These are phyloP conservation scores for Pecten maximus DNA, from an alignment of 2,888 invertebrate genomes.

Conservation along the genomic window DNA sequence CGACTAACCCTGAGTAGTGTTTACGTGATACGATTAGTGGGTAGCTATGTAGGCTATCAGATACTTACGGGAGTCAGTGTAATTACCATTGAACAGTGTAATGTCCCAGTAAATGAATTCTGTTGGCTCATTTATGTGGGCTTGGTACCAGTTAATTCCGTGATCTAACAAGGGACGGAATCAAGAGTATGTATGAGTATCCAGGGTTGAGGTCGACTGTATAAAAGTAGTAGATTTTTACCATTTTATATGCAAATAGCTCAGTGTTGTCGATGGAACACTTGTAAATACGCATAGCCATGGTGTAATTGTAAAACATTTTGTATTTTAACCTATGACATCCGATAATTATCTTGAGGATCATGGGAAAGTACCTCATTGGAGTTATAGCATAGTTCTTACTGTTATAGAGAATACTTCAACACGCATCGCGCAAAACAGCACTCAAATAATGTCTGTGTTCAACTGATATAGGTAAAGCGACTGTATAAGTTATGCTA, in stretches of 20 bases:
- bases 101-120: too few species aligned
- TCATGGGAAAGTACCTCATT: not conserved
- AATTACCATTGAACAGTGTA: too few species aligned
- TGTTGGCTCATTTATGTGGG: too few species aligned
- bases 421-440: not conserved
- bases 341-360: not conserved
- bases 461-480: not conserved
- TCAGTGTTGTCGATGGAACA: not conserved
- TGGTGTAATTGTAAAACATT: not conserved
- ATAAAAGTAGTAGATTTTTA: not conserved
- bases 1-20: too few species aligned
- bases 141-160: too few species aligned
- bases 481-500: not conserved
- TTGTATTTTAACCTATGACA: not conserved
- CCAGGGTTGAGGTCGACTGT: not conserved
- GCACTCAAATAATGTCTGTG: not conserved
- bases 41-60: too few species aligned
- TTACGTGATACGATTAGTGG: too few species aligned
- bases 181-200: too few species aligned
- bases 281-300: not conserved
- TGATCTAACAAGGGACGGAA: too few species aligned
- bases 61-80: too few species aligned
- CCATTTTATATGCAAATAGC: conserved; percentile 9
- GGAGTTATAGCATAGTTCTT: not conserved
- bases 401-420: not conserved